These are phyloP conservation scores for Margaritifera margaritifera DNA, from an alignment of 2,888 invertebrate genomes.

Conservation along the genomic window DNA sequence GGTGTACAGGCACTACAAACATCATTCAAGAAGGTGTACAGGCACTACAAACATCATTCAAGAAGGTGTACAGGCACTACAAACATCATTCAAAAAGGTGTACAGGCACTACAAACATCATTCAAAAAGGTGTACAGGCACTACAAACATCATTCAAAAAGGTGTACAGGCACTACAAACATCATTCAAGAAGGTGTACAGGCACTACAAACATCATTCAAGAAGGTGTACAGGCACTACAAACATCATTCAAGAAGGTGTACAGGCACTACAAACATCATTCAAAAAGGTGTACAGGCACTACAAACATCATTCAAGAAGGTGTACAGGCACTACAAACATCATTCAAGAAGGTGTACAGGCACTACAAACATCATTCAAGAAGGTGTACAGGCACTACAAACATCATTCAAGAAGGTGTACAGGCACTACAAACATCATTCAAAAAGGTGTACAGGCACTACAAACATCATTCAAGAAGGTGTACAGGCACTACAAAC, in stretches of 20 bases:
- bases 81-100: background rate
- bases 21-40: background rate
- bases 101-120: background rate
- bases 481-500: background rate
- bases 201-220: no score
- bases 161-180: background rate
- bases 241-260: no score
- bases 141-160: background rate
- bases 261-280: no score
- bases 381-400: background rate
- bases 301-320: no score
- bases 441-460: background rate
- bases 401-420: background rate
- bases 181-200: background rate
- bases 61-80: background rate
- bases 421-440: background rate
- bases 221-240: no score
- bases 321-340: no score
- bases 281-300: no score
- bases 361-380: background rate
- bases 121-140: no score
- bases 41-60: background rate
- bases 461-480: background rate
- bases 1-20: no score
- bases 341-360: background rate